phyloP scores from a whole-genome alignment of 2,888 invertebrate genomes.

The Chydorus sphaericus region DNA sequence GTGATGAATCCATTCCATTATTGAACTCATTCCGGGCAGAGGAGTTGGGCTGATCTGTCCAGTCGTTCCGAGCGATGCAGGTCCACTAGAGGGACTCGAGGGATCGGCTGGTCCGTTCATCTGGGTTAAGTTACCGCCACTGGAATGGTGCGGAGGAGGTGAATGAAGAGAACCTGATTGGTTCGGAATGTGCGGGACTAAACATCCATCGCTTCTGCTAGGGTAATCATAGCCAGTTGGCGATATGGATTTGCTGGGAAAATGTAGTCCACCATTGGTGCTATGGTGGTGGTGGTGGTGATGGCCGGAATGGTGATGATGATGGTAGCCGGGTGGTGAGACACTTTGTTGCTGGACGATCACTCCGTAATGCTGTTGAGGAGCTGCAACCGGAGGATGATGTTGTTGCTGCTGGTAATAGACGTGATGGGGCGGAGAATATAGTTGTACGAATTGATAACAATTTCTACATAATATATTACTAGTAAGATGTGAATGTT shows the following conservation, averaged over 20 bases:
- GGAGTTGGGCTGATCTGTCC: slow-evolving; percentile 4
- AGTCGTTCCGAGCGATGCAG: background rate
- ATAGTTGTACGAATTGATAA: too few relatives aligned
- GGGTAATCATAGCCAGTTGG: slow-evolving; percentile 61
- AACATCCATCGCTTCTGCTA: slow-evolving; percentile 13
- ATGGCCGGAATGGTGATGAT: too few relatives aligned
- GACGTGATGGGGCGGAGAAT: slow-evolving; percentile 62
- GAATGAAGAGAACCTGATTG: slow-evolving; percentile 47
- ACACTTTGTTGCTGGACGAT: too few relatives aligned
- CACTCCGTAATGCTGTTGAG: too few relatives aligned
- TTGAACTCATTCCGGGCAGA: slow-evolving; percentile 8
- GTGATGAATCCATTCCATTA: background rate
- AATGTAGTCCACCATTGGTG: slow-evolving; percentile 59
- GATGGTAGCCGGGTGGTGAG: too few relatives aligned
- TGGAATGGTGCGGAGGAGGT: slow-evolving; percentile 38
- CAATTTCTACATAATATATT: too few relatives aligned
- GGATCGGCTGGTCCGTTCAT: slow-evolving; percentile 12
- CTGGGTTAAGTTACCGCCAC: slow-evolving; percentile 2
- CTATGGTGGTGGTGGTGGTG: slow-evolving; percentile 28
- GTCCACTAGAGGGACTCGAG: background rate
- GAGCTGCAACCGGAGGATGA: slow-evolving; percentile 36
- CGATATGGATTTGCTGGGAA: slow-evolving; percentile 69
- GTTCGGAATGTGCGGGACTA: slow-evolving; percentile 38
- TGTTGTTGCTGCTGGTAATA: slow-evolving; percentile 39
- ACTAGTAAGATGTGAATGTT: too few relatives aligned